A percentile compares a stretch with the other conserved stretches of the same genome.
phyloP scores from a whole-genome alignment of 2,888 invertebrate genomes.

The Clitarchus hookeri region DNA sequence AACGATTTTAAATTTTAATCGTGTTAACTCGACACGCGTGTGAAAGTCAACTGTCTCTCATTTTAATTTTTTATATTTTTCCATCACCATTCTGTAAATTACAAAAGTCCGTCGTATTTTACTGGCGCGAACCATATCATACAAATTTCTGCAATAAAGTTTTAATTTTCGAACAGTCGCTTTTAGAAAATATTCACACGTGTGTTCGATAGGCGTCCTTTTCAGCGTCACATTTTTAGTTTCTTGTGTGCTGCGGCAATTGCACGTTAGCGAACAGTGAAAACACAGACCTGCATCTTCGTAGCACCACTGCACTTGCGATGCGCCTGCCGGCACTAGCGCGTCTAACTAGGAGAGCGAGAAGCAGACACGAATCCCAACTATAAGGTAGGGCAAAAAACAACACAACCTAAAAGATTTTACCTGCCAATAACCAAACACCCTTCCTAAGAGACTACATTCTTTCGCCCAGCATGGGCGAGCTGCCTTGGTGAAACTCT shows the following conservation, averaged over 20 bases:
- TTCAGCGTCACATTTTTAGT: background rate
- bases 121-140: background rate
- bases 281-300: background rate
- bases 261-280: background rate
- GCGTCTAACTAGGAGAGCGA: background rate
- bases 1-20: background rate
- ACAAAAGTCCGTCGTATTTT: background rate
- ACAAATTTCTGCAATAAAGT: background rate
- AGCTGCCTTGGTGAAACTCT: conserved; percentile 12
- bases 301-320: background rate
- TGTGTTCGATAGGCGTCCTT: background rate
- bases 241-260: background rate
- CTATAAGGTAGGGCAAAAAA: conserved; percentile 25
- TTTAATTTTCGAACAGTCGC: background rate
- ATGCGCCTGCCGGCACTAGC: background rate
- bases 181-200: background rate
- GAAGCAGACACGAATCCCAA: conserved; percentile 20
- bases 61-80: background rate
- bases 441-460: conserved; percentile 23
- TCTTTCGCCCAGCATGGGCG: conserved; percentile 15
- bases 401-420: conserved; percentile 26
- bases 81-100: background rate
- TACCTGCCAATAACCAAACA: conserved; percentile 15
- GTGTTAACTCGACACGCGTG: background rate
- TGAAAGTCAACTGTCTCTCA: background rate